Evolutionary conservation across 1,140 invertebrate species (phyloP).

Genomic region (Leptestheria dahalacensis): DNA sequence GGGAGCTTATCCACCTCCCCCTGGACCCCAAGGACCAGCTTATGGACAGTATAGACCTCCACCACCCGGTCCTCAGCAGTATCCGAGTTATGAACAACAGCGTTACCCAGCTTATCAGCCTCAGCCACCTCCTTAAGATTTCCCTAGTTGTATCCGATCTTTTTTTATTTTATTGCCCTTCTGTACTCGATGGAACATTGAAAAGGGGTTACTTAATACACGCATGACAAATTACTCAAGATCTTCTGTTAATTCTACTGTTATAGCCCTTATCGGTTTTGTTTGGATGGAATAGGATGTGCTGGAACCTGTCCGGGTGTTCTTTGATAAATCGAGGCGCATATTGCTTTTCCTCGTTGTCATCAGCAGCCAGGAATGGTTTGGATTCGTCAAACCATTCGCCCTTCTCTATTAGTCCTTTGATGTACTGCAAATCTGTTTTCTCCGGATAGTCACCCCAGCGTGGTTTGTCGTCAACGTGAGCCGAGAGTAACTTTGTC

Average conservation of each 20-base stretch:
- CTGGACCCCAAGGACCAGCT: conserved; percentile 26
- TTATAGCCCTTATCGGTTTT: not conserved
- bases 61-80: conserved; percentile 11
- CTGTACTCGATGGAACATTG: not conserved
- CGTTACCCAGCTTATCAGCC: conserved; percentile 10
- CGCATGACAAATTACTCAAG: too few relatives aligned
- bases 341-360: conserved; percentile 7
- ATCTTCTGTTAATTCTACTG: too few relatives aligned
- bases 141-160: not conserved
- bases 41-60: conserved; percentile 21
- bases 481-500: conserved; percentile 28
- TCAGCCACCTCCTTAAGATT: conserved; percentile 9
- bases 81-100: conserved; percentile 13
- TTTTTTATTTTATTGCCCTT: not conserved
- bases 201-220: not conserved
- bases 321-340: conserved; percentile 5
- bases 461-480: conserved; percentile 18
- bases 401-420: conserved; percentile 42
- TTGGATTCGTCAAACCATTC: conserved; percentile 40
- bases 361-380: conserved; percentile 8
- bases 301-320: not conserved
- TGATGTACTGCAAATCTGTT: conserved; percentile 40
- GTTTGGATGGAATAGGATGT: conserved; percentile 9
- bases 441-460: conserved; percentile 22
- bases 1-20: conserved; percentile 30